A percentile compares a stretch with the other conserved stretches of the same genome.
Evolutionary conservation across 2,888 invertebrate species (phyloP).

Genomic region (Unio delphinus): DNA sequence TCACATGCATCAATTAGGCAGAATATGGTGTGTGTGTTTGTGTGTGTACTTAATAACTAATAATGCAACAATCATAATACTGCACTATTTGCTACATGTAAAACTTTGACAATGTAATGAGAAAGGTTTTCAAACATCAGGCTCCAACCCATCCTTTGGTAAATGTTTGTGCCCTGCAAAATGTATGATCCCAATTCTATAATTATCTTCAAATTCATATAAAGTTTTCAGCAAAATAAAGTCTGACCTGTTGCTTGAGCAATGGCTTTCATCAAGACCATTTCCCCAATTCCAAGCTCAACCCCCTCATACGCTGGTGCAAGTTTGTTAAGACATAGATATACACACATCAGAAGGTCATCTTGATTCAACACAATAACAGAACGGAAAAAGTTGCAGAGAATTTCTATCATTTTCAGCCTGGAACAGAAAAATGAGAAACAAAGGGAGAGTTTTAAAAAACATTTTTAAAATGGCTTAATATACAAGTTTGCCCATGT

Average conservation of each 20-base stretch:
- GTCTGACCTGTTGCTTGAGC: constrained; percentile 74
- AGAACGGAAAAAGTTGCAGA: constrained; percentile 93
- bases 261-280: constrained; percentile 93
- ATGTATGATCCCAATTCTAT: background rate
- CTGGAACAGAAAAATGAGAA: constrained; percentile 72
- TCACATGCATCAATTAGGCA: too few species aligned
- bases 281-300: constrained; percentile 92
- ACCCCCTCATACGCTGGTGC: constrained; percentile 96
- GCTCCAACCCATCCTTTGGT: too few species aligned
- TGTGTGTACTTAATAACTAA: too few species aligned
- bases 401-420: constrained; percentile 90
- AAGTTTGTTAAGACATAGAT: constrained; percentile 94
- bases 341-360: constrained; percentile 92
- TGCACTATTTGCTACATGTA: too few species aligned
- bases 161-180: too few species aligned
- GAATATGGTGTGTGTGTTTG: too few species aligned
- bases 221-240: background rate
- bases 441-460: background rate
- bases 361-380: constrained; percentile 89
- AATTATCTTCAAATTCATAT: background rate
- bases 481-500: too few species aligned
- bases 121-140: too few species aligned
- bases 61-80: too few species aligned
- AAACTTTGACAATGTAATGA: too few species aligned
- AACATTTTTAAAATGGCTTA: too few species aligned